Evolutionary conservation across 1,140 invertebrate species (phyloP).

Genomic region (Conus ventricosus): DNA sequence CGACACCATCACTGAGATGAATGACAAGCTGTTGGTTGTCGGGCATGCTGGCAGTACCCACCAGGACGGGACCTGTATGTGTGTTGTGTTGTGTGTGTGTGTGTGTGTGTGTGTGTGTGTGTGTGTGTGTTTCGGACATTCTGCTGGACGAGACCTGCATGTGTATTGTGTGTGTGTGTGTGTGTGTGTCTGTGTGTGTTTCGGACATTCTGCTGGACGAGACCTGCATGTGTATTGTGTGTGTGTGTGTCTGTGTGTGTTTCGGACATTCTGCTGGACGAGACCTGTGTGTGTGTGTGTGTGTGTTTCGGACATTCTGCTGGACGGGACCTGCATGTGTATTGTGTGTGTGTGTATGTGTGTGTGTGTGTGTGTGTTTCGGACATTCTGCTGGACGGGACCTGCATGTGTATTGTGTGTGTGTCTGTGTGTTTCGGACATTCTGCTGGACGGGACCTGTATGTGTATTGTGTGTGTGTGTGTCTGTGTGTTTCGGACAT

Average conservation of each 20-base stretch:
- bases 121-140: not conserved
- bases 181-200: constrained; percentile 14
- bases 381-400: not conserved
- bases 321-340: not conserved
- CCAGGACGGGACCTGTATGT: not conserved
- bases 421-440: constrained; percentile 31
- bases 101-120: too few species aligned
- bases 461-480: not conserved
- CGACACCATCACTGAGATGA: too few species aligned
- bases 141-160: not conserved
- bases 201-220: constrained; percentile 23
- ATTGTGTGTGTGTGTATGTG: too few species aligned
- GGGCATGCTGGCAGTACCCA: too few species aligned
- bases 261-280: not conserved
- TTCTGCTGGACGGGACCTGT: not conserved
- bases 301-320: constrained; percentile 34
- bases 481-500: not conserved
- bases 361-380: not conserved
- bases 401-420: not conserved
- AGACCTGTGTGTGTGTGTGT: not conserved
- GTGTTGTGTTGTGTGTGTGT: too few species aligned
- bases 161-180: not conserved
- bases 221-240: not conserved
- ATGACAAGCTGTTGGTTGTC: too few species aligned
- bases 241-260: not conserved